Percentiles rank a stretch among this genome's conserved stretches.
These are phyloP conservation scores for Albula glossodonta DNA, from an alignment of 2,113 vertebrate genomes.

Conservation along the genomic window DNA sequence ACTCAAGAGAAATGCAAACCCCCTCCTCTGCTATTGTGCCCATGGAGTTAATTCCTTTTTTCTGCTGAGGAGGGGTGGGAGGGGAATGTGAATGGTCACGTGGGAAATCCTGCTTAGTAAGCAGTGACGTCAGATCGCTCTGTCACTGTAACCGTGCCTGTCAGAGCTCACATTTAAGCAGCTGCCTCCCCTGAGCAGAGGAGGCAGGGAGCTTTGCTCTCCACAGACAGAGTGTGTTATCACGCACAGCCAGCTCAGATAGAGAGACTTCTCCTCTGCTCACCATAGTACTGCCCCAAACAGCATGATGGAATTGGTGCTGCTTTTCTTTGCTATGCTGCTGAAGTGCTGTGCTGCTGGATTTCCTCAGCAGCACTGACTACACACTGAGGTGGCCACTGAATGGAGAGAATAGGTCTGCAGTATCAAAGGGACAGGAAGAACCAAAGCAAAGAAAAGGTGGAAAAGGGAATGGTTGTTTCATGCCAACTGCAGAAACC, in stretches of 20 bases:
- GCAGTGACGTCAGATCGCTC: conserved; percentile 65
- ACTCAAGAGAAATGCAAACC: conserved; percentile 18
- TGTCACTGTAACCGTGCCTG: conserved; percentile 57
- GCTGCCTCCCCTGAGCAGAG: conserved; percentile 37
- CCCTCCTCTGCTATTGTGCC: conserved; percentile 31
- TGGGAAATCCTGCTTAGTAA: conserved; percentile 63
- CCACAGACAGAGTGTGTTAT: conserved; percentile 37
- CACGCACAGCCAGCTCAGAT: conserved; percentile 22
- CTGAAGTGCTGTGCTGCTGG: conserved; percentile 29
- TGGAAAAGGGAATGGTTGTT: neutral
- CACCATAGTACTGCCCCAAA: conserved; percentile 16
- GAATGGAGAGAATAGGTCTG: neutral
- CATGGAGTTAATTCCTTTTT: conserved; percentile 51
- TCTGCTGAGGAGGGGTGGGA: conserved; percentile 31
- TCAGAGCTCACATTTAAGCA: conserved; percentile 45
- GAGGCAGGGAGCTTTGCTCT: conserved; percentile 14
- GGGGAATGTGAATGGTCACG: conserved; percentile 59
- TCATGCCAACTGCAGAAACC: neutral
- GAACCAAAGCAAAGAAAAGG: neutral
- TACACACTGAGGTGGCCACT: conserved; percentile 4
- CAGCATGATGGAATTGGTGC: conserved; percentile 33
- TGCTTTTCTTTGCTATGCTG: neutral
- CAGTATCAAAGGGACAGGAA: neutral
- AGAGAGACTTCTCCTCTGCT: conserved; percentile 19
- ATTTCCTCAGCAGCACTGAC: conserved; percentile 24